These are phyloP conservation scores for Dicycla oo DNA, from an alignment of 2,888 invertebrate species.

Conservation along the genomic window DNA sequence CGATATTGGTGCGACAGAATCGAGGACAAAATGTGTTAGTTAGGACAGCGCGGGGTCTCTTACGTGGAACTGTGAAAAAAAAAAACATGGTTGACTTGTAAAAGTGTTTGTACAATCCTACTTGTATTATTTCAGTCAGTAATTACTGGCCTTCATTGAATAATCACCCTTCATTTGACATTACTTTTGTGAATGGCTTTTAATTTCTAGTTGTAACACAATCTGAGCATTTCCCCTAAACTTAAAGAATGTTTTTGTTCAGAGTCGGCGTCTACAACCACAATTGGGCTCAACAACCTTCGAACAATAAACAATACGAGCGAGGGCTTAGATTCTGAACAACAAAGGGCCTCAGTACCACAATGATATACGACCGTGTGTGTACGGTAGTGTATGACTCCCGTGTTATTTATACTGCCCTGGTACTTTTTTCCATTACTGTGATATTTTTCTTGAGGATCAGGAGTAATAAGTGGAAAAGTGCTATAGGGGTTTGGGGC, in stretches of 20 bases:
- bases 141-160: no score
- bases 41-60: no score
- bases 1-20: no score
- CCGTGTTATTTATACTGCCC: slow-evolving; percentile 26
- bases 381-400: no score
- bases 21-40: no score
- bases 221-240: not conserved
- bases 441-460: slow-evolving; percentile 13
- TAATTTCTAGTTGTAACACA: not conserved
- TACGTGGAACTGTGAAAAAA: no score
- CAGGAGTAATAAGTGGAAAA: slow-evolving; percentile 12
- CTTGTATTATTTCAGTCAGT: no score
- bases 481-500: not conserved
- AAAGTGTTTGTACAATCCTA: no score
- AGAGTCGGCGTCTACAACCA: slow-evolving; percentile 33
- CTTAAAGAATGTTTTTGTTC: slow-evolving; percentile 33
- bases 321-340: slow-evolving; percentile 40
- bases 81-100: no score
- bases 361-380: slow-evolving; percentile 38
- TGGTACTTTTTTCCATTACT: slow-evolving; percentile 44
- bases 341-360: slow-evolving; percentile 44
- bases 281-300: slow-evolving; percentile 58
- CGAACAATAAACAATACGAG: slow-evolving; percentile 56
- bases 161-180: no score
- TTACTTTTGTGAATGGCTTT: no score